Conservation (phyloP, 2,888 invertebrate genomes). For the Lingula anatina region DNA sequence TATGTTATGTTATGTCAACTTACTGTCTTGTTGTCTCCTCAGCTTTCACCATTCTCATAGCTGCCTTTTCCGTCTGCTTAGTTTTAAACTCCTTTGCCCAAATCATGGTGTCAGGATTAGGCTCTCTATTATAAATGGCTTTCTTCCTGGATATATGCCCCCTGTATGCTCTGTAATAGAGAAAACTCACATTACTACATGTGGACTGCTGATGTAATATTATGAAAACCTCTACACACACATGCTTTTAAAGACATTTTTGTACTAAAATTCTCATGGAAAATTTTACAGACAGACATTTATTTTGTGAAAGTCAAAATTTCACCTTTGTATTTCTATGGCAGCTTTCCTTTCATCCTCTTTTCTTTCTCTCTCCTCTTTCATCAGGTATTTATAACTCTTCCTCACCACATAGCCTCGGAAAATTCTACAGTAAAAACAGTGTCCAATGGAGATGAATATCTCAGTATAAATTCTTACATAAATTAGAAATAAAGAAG, state of each 20-base stretch:
- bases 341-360: slow-evolving; percentile 34
- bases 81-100: slow-evolving; percentile 34
- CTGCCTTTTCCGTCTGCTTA: slow-evolving; percentile 17
- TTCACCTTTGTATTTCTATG: slow-evolving; percentile 32
- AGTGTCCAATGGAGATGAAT: too few species aligned
- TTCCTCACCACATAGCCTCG: slow-evolving; percentile 42
- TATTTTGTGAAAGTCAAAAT: too few species aligned
- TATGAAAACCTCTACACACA: too few species aligned
- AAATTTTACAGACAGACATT: too few species aligned
- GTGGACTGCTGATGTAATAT: too few species aligned
- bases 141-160: slow-evolving; percentile 30
- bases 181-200: too few species aligned
- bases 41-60: slow-evolving; percentile 25
- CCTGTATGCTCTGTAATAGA: slow-evolving; percentile 30
- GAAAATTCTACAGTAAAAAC: slow-evolving; percentile 29
- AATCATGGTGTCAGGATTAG: slow-evolving; percentile 22
- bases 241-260: too few species aligned
- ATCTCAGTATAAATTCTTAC: too few species aligned
- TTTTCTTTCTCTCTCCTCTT: slow-evolving; percentile 23
- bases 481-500: slow-evolving; percentile 1
- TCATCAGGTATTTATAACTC: slow-evolving; percentile 28
- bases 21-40: slow-evolving; percentile 24
- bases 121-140: slow-evolving; percentile 27
- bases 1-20: too few species aligned
- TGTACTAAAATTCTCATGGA: too few species aligned